Conservation (phyloP, 1,140 invertebrate species). For the Manduca sexta region DNA sequence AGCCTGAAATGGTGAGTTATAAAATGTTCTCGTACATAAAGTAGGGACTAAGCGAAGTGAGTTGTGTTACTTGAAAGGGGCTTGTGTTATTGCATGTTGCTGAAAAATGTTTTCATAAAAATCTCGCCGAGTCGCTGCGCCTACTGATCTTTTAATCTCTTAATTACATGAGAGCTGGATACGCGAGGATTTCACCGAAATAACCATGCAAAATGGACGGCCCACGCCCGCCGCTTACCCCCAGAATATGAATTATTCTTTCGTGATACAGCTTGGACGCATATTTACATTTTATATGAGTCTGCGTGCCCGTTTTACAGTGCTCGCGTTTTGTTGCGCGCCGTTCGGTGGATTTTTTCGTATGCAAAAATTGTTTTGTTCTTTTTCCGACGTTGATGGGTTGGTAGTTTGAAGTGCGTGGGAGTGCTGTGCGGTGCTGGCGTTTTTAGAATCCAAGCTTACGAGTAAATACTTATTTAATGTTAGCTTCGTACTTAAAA, state of each 20-base stretch:
- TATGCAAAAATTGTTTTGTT: too few species aligned
- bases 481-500: too few species aligned
- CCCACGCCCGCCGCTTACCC: constrained; percentile 16
- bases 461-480: too few species aligned
- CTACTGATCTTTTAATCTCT: constrained; percentile 47
- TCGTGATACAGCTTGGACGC: constrained; percentile 29
- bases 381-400: too few species aligned
- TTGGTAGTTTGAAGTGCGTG: too few species aligned
- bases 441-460: too few species aligned
- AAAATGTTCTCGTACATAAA: neutral
- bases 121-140: constrained; percentile 19
- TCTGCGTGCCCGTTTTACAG: constrained; percentile 14
- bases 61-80: too few species aligned
- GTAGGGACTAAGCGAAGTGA: neutral
- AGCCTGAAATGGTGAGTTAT: constrained; percentile 2
- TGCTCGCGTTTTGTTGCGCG: constrained; percentile 16
- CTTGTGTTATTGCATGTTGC: constrained; percentile 14
- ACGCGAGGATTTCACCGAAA: constrained; percentile 32
- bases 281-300: constrained; percentile 36
- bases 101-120: constrained; percentile 31
- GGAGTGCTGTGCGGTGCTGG: too few species aligned
- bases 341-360: constrained; percentile 6
- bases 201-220: constrained; percentile 39
- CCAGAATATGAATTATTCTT: constrained; percentile 46
- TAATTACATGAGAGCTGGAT: constrained; percentile 41